phyloP scores from a whole-genome alignment of 2,797 vertebrate genomes.

The Lemur catta region DNA sequence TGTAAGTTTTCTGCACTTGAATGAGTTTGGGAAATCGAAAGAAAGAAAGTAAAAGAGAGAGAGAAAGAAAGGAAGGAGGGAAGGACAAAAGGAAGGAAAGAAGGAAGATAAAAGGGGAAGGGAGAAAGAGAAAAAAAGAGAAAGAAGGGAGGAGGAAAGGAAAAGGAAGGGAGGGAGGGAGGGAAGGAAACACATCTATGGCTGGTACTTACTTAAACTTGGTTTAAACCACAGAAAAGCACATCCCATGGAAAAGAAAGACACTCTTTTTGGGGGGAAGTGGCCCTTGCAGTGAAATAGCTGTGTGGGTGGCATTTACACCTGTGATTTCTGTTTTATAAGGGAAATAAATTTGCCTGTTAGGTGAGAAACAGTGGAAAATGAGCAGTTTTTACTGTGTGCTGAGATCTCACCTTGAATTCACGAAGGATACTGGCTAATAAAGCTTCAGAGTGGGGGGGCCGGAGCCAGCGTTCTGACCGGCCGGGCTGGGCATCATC shows the following conservation, averaged over 20 bases:
- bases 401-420: conserved; percentile 70
- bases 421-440: conserved; percentile 73
- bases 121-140: neutral
- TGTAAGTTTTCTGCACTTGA: neutral
- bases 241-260: neutral
- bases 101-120: too few relatives aligned
- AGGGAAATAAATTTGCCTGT: conserved; percentile 80
- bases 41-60: neutral
- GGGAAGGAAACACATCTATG: neutral
- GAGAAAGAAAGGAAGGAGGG: fast-evolving
- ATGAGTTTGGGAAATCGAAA: neutral
- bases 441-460: conserved; percentile 73
- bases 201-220: neutral
- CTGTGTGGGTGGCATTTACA: conserved; percentile 38
- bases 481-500: conserved; percentile 25
- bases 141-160: neutral
- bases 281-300: neutral
- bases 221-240: conserved; percentile 4
- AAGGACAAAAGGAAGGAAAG: neutral
- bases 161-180: too few relatives aligned
- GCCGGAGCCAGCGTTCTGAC: conserved; percentile 52
- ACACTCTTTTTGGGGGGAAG: neutral
- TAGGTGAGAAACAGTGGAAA: conserved; percentile 78
- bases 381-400: conserved; percentile 74
- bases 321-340: conserved; percentile 71